Evolutionary conservation across 2,888 invertebrate species (phyloP).

Genomic region (Petrolisthes manimaculis): DNA sequence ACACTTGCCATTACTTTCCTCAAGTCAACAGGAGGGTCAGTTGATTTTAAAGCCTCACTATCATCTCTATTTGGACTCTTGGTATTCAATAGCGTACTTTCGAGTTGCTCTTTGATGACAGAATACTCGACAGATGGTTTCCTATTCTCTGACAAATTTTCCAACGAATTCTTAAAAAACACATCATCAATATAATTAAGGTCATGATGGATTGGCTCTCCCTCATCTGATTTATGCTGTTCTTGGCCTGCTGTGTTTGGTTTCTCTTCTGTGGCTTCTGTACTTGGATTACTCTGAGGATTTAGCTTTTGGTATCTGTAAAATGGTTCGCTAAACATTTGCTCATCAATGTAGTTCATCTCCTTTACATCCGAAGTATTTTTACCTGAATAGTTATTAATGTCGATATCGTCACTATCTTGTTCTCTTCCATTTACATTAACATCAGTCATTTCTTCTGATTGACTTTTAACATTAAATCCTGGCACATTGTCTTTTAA

Average conservation of each 20-base stretch:
- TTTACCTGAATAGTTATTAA: background rate
- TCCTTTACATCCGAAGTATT: background rate
- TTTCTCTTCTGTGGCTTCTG: background rate
- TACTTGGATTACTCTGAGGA: background rate
- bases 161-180: slow-evolving; percentile 29
- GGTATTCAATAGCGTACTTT: background rate
- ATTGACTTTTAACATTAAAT: background rate
- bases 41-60: background rate
- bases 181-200: slow-evolving; percentile 38
- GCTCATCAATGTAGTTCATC: slow-evolving; percentile 30
- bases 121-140: slow-evolving; percentile 14
- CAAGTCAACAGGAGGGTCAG: background rate
- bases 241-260: background rate
- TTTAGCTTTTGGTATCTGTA: background rate
- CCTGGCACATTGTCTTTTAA: background rate
- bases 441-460: background rate
- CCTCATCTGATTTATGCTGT: no score
- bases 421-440: background rate
- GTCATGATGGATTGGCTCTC: background rate
- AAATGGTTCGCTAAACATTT: slow-evolving; percentile 11
- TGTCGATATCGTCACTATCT: background rate
- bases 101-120: slow-evolving; percentile 26
- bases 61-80: background rate
- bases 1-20: background rate
- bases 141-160: slow-evolving; percentile 20